Base-by-base conservation (phyloP, 2,888 invertebrate genomes). In the Gnatocerus cornutus region DNA sequence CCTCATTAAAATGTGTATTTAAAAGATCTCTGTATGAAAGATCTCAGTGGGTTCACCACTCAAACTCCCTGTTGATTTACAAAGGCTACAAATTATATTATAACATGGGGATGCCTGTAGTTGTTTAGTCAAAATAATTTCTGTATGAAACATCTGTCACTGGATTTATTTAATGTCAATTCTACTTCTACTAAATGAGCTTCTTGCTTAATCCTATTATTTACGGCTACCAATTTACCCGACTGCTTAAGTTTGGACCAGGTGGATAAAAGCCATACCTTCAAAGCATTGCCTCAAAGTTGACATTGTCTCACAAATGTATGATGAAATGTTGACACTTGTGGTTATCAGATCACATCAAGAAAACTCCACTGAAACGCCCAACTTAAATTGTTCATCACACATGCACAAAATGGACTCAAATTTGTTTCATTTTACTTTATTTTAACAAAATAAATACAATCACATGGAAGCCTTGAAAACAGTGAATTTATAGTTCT, bases 31-130 rank as follows among this genome's bases (percentile, higher is more conserved):
- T 88, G 79, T 95, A 94, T 0, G 96, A 91, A 94, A 21, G 90
- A 91, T 93, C 95, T 93, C 7, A 95, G 87, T 0, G 96, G 96
- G 74, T 92, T 91, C 12, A 96, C 89, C 4, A 93, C 89, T 84
- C 92, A 94, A 30, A 97, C 87, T 81, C 94, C 92, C 43, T 89
- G 89, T n/a, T 91, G 91, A 66, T 89, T 88, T 0, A 95, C 92
- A 85, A 96, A 96, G 2, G 93, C 90, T 33, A 91, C 90, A 74
- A 91, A 85, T 81, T 92, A 92, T 21, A 91, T 90, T 45, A 95
- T 86, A 61, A 97, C 89, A 83, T 95, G 93, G 2, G 90, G 88
- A 84, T 96, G 96, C n/a, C 73, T 91, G 90, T 12, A 96, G 86
- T 80, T 94, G 93, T 72, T 91, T 89, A 71, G 92, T 92, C 64